Conservation (phyloP, 2,888 invertebrate genomes). For the Sussaba pulchella region DNA sequence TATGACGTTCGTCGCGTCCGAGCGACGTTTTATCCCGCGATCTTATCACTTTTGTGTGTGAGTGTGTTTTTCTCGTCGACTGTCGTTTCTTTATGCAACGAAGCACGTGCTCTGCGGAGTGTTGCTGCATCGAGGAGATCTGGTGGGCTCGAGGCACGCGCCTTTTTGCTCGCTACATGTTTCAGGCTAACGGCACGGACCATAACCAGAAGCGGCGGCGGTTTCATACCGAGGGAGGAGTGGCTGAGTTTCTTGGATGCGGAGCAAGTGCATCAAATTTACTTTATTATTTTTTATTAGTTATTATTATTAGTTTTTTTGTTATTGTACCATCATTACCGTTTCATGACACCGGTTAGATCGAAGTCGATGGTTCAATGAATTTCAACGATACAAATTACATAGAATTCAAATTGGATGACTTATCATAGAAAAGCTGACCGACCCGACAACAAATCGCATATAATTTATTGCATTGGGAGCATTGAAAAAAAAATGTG, state of each 20-base stretch:
- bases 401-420: no score
- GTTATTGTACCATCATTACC: no score
- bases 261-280: not conserved
- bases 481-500: no score
- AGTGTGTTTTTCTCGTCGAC: not conserved
- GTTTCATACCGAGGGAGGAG: not conserved
- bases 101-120: conserved; percentile 40
- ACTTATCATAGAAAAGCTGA: no score
- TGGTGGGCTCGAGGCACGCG: conserved; percentile 20
- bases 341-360: no score
- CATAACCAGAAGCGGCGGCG: not conserved
- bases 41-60: conserved; percentile 25
- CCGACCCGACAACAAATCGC: no score
- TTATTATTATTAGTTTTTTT: no score
- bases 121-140: not conserved
- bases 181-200: conserved; percentile 7
- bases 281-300: no score
- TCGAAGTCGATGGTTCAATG: no score
- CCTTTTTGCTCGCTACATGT: not conserved
- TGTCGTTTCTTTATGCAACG: not conserved
- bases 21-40: conserved; percentile 31
- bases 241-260: not conserved
- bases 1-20: conserved; percentile 18
- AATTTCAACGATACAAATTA: no score
- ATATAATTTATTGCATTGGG: no score